Evolutionary conservation across 2,888 invertebrate genomes (phyloP), one percentile per base, ranked within the genome.

Genomic region (Leptopilina drosophilae): DNA sequence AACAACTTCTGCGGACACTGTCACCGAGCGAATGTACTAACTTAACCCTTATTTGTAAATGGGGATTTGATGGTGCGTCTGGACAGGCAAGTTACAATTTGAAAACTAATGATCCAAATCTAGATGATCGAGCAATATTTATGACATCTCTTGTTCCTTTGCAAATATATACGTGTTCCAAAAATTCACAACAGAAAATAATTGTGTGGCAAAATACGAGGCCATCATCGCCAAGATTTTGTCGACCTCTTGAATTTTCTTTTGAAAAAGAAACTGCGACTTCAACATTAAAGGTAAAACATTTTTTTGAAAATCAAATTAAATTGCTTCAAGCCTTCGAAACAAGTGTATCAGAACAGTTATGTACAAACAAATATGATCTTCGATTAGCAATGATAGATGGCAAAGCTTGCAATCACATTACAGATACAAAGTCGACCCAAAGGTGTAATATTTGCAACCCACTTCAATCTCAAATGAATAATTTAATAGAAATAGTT

Each of bases 21-120:
- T 59, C 59, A 59, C 59, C n/a, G n/a, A 59, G 59, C n/a, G n/a
- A 59, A n/a, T 59, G 59, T 59, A 40, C 59, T 40, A 67, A 67
- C 5, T 46, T 79, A 12, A 62, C 12, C 77, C 73, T 81, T 7
- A 69, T 75, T 62, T 73, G 77, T n/a, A 82, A 82, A 46, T 82
- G 80, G 78, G 82, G 80, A 1, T 79, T 67, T 64, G 82, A 82
- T 67, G 80, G 82, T 14, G 73, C 59, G 59, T 14, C 64, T 14
- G 78, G 59, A 15, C 66, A 26, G 49, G 67, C 33, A 11, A 77
- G 62, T 53, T 79, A 78, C 42, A 59, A 59, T n/a, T n/a, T 59
- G 59, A 59, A 59, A 59, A 14, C 59, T 14, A 59, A 59, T 59
- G 59, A 59, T 6, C 59, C 59, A 59, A 59, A n/a, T 59, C 59